phyloP scores from a whole-genome alignment of 2,113 vertebrate genomes.

The Varanus komodoensis region DNA sequence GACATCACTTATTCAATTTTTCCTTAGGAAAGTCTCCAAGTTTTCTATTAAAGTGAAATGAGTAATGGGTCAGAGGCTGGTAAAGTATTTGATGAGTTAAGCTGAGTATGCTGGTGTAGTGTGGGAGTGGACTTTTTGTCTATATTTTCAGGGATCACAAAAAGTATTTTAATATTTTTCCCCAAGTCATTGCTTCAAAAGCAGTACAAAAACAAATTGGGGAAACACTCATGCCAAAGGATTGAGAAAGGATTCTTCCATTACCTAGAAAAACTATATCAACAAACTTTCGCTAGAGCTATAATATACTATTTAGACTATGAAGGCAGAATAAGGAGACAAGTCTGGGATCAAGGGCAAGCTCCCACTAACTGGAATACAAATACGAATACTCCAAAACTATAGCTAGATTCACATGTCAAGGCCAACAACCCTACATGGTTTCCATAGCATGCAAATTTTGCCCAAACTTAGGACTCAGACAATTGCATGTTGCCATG shows the following conservation, averaged over 20 bases:
- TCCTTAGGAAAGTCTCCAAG: not conserved
- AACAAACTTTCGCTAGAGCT: not conserved
- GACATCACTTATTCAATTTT: not conserved
- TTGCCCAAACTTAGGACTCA: no score
- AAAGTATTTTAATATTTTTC: not conserved
- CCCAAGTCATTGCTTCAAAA: not conserved
- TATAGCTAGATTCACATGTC: no score
- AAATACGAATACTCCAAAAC: not conserved
- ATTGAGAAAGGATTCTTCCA: not conserved
- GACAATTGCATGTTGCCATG: no score
- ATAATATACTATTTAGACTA: not conserved
- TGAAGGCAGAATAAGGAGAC: not conserved
- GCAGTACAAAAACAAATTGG: not conserved
- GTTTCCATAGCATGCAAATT: no score
- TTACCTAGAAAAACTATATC: not conserved
- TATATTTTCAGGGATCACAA: not conserved
- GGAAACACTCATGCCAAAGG: not conserved
- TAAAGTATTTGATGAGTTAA: not conserved
- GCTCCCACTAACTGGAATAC: not conserved
- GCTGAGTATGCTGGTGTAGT: not conserved
- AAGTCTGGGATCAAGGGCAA: not conserved
- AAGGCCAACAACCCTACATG: no score
- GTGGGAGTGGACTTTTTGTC: not conserved
- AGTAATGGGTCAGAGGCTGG: not conserved
- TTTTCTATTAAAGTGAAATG: accelerated